Conservation (phyloP, 2,113 vertebrate species). For the Cichladusa arquata region DNA sequence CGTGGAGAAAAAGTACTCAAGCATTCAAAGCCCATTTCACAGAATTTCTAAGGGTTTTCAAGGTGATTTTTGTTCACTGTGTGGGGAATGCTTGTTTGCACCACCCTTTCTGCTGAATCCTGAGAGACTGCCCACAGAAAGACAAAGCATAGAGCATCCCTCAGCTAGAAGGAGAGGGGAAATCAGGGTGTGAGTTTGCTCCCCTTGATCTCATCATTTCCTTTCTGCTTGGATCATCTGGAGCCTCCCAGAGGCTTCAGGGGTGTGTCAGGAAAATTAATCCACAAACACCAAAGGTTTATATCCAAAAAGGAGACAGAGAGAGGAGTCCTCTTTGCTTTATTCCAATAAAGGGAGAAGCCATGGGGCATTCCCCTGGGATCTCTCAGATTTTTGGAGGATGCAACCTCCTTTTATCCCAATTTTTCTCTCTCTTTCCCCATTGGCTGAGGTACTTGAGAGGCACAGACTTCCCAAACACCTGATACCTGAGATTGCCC, state of each 20-base stretch:
- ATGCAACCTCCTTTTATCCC: too few species aligned
- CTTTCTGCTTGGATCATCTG: background rate
- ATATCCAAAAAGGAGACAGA: too few species aligned
- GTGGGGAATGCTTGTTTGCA: background rate
- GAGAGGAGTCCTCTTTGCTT: too few species aligned
- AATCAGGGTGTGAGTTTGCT: background rate
- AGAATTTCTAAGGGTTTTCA: background rate
- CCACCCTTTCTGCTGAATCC: background rate
- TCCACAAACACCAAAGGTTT: too few species aligned
- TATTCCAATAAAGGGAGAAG: too few species aligned
- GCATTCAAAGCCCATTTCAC: background rate
- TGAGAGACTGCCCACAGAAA: background rate
- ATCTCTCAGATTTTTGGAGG: too few species aligned
- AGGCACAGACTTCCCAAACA: too few species aligned
- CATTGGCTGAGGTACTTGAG: too few species aligned
- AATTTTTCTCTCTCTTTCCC: too few species aligned
- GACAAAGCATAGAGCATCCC: background rate
- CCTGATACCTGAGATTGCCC: too few species aligned
- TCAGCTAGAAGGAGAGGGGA: background rate
- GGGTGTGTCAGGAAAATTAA: background rate
- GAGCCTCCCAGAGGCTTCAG: background rate
- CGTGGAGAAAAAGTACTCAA: background rate
- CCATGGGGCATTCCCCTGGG: too few species aligned
- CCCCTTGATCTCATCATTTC: background rate
- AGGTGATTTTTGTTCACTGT: background rate